Base-by-base conservation (phyloP, 2,888 invertebrate species). In the Tipula unca region DNA sequence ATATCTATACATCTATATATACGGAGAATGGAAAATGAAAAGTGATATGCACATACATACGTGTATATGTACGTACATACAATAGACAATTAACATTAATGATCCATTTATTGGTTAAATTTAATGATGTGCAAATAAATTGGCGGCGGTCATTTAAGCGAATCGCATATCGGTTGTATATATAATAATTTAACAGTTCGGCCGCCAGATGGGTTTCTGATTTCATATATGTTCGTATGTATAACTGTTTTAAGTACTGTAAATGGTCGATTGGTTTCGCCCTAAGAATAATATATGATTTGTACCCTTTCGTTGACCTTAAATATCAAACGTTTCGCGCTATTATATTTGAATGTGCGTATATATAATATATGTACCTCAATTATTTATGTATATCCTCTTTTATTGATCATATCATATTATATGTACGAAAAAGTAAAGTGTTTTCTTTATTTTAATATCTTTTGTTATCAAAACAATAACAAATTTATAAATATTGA, bases 401-500 rank as follows among this genome's bases (percentile, higher is more conserved):
- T 14, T 42, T 42, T 42, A 42, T 42, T 42, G 42, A 42, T 42
- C 14, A 2, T 32, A 32, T 32, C n/a, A n/a, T n/a, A n/a, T n/a
- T n/a, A 35, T 39, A 39, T 39, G 13, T 8, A 5, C 69, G 10
- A 69, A n/a, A n/a, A 25, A 69, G 69, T 69, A 69, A 8, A 10
- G 8, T 25, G 1, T 10, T 69, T 69, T 69, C 69, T 10, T 69
- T 69, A 69, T 14, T 69, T 69, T 25, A 69, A 69, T 69, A 69
- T 8, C 69, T 69, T 69, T 69, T 69, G 69, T 69, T 69, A 69
- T 69, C 69, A 69, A 69, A 69, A 69, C 69, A 69, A 69, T 54
- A 69, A 69, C 69, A 69, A 69, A 54, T 54, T 17, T 54, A 54
- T 54, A 17, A 54, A 54, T 54, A 54, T 54, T 69, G 25, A 69